phyloP scores from a whole-genome alignment of 2,797 vertebrate species.

The Hypotaenidia okinawae region DNA sequence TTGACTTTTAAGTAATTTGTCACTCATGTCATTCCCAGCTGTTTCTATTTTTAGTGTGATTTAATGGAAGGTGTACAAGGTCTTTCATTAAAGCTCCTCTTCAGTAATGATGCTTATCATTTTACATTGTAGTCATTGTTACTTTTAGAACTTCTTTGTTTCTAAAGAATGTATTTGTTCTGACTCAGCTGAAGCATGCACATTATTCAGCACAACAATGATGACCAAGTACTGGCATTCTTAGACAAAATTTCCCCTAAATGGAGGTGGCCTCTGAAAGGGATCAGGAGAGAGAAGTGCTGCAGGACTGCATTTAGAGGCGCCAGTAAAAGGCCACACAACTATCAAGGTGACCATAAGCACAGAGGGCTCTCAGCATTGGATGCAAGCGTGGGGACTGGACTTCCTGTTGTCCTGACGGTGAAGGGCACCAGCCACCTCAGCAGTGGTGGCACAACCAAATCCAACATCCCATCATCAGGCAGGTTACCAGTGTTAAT shows the following conservation, averaged over 20 bases:
- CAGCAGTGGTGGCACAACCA: accelerated
- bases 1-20: not conserved
- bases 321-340: accelerated
- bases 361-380: not conserved
- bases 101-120: constrained; percentile 9
- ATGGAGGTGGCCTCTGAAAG: not conserved
- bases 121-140: not conserved
- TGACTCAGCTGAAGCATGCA: constrained; percentile 11
- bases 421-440: not conserved
- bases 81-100: constrained; percentile 3
- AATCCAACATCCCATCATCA: not conserved
- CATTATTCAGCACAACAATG: not conserved
- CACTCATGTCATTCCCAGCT: not conserved
- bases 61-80: not conserved
- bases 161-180: constrained; percentile 20
- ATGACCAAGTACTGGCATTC: not conserved
- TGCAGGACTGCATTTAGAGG: not conserved
- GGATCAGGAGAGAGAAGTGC: not conserved
- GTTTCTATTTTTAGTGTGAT: not conserved
- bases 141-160: constrained; percentile 28
- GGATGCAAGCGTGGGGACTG: not conserved
- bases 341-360: not conserved
- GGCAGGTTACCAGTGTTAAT: not conserved
- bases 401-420: not conserved
- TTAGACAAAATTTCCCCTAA: not conserved